phyloP scores from a whole-genome alignment of 2,113 vertebrate genomes.

The Lonchura striata region DNA sequence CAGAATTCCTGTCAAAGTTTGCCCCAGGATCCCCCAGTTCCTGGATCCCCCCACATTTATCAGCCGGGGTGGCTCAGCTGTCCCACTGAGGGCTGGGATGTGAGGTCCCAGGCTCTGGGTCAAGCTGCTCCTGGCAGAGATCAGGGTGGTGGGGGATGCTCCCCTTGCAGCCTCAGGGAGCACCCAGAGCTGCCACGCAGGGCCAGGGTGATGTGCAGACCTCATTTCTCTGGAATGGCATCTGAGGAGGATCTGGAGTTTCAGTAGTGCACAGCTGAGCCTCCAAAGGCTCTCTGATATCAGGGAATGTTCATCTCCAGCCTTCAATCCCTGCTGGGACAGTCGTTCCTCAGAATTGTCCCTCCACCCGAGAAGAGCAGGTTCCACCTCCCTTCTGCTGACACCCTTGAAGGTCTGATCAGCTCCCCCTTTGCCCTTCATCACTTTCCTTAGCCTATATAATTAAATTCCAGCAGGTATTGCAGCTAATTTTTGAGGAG shows the following conservation, averaged over 20 bases:
- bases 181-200: not conserved
- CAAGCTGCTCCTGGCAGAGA: not conserved
- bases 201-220: not conserved
- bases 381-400: not conserved
- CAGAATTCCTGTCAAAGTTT: not conserved
- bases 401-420: not conserved
- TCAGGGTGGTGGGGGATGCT: not conserved
- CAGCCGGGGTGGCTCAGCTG: not conserved
- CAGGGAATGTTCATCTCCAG: not conserved
- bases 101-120: not conserved
- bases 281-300: not conserved
- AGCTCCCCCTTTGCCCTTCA: constrained; percentile 27
- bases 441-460: constrained; percentile 33
- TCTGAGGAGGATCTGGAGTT: not conserved
- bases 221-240: not conserved
- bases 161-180: not conserved
- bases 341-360: not conserved
- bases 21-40: not conserved
- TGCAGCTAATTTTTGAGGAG: constrained; percentile 51
- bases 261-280: not conserved
- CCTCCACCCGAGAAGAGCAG: not conserved
- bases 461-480: constrained; percentile 53
- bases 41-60: not conserved
- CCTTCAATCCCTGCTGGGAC: not conserved
- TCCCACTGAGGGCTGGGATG: not conserved